These are phyloP conservation scores for Cassiopea xamachana DNA, from an alignment of 30 jellyfish, hydroid and myxozoan species.

Conservation along the genomic window DNA sequence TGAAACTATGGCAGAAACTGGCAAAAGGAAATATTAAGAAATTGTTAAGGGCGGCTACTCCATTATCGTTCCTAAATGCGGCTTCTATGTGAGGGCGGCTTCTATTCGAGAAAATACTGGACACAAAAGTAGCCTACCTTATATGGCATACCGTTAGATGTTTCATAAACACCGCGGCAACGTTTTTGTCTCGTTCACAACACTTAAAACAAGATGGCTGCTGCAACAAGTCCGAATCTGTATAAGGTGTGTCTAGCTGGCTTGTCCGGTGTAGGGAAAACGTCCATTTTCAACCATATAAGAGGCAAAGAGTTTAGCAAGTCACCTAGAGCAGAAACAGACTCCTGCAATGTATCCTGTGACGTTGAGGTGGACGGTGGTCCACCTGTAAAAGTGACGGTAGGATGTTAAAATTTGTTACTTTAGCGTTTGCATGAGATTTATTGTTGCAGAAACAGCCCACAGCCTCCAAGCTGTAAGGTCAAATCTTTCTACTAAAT, in stretches of 20 bases:
- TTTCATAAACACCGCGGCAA: too few relatives aligned
- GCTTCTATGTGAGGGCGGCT: too few relatives aligned
- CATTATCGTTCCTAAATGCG: too few relatives aligned
- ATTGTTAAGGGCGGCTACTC: too few relatives aligned
- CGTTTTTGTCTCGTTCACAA: too few relatives aligned
- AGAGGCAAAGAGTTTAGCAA: neutral
- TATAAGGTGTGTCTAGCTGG: slow-evolving; percentile 15
- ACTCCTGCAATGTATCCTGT: neutral
- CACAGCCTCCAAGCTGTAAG: too few relatives aligned
- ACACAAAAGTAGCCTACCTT: too few relatives aligned
- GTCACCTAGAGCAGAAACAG: slow-evolving; percentile 1
- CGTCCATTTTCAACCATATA: neutral
- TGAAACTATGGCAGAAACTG: too few relatives aligned
- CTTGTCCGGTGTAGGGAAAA: slow-evolving; percentile 18
- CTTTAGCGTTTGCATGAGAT: neutral
- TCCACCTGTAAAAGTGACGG: neutral
- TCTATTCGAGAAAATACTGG: too few relatives aligned
- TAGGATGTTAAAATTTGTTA: neutral
- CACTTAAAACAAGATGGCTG: neutral
- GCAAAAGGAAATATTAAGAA: too few relatives aligned
- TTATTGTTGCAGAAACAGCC: neutral
- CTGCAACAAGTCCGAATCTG: neutral
- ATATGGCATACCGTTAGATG: too few relatives aligned
- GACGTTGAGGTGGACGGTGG: neutral
- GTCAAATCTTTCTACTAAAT: too few relatives aligned